Conservation (phyloP, 53 echinoderm and acorn worm genomes). For the Echinometra lucunter region DNA sequence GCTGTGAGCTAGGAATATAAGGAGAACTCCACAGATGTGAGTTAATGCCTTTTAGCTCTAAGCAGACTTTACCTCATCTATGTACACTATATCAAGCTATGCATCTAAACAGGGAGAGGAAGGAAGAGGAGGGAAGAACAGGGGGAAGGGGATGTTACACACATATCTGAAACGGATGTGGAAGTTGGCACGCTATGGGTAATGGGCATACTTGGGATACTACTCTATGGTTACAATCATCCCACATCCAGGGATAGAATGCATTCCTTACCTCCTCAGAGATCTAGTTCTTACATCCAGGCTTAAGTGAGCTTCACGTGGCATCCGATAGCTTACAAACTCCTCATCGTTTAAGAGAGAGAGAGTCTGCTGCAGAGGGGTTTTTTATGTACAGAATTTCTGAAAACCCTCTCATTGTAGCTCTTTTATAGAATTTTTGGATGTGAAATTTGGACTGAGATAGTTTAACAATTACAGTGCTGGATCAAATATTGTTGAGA, state of each 20-base stretch:
- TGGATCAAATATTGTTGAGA: no score
- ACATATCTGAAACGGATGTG: background rate
- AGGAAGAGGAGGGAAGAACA: background rate
- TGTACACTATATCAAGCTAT: background rate
- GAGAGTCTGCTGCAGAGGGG: background rate
- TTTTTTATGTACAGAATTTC: background rate
- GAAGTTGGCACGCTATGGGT: constrained; percentile 23
- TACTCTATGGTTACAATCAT: constrained; percentile 23
- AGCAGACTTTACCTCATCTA: background rate
- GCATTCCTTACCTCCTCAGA: constrained; percentile 26
- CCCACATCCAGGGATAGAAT: constrained; percentile 23
- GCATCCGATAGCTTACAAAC: background rate
- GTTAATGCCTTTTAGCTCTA: background rate
- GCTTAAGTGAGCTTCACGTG: background rate
- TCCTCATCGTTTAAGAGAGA: background rate
- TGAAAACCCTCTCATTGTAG: background rate
- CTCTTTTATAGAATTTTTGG: background rate
- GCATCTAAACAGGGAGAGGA: background rate
- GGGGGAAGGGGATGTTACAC: background rate
- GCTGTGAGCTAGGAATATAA: background rate
- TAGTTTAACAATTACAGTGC: background rate
- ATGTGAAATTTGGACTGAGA: background rate
- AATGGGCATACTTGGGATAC: constrained; percentile 8
- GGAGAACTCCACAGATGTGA: no score
- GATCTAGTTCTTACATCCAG: constrained; percentile 30